Evolutionary conservation across 2,888 invertebrate genomes (phyloP), one percentile per base, ranked within the genome.

Genomic region (Tupiocoris notatus): DNA sequence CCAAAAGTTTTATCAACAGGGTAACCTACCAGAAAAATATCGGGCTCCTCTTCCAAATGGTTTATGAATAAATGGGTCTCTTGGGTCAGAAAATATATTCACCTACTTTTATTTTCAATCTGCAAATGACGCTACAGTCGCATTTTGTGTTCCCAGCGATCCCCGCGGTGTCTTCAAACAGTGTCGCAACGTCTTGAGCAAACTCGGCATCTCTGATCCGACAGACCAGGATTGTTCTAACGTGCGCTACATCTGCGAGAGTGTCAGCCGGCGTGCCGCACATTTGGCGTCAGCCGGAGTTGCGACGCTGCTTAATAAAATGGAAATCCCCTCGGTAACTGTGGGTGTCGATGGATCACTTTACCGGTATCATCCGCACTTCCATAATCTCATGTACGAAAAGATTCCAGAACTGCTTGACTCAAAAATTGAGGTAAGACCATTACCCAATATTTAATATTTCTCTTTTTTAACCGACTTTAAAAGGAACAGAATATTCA

Each of bases 351-450:
- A 88, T 82, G 88, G 88, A 1, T 87, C 87, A 0, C 81, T 88
- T 65, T 88, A 85, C 81, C 91, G 92, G 83, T 88, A 89, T 79
- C 93, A 94, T 84, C 93, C 93, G 6, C 93, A 94, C 86, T 98
- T 98, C 89, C 95, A 96, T 85, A 89, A 94, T 84, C 89, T 96
- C 82, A 97, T 98, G 95, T 91, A 91, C 82, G 92, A 93, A 81
- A 95, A 94, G 86, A 95, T 95, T 81, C 85, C 88, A 73, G 87
- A 90, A 81, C 87, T 96, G 78, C 89, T 93, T 61, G 88, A 88
- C 78, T 91, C 92, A 0, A 89, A 89, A 78, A 87, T 93, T 80
- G 88, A 90, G 87, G 93, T 93, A 83, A 75, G 39, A 61, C n/a
- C n/a, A n/a, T n/a, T n/a, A n/a, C n/a, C n/a, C n/a, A n/a, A n/a